Evolutionary conservation across 1,140 invertebrate species (phyloP), one percentile per base, ranked within the genome.

Genomic region (Dolichoris vasculosae): DNA sequence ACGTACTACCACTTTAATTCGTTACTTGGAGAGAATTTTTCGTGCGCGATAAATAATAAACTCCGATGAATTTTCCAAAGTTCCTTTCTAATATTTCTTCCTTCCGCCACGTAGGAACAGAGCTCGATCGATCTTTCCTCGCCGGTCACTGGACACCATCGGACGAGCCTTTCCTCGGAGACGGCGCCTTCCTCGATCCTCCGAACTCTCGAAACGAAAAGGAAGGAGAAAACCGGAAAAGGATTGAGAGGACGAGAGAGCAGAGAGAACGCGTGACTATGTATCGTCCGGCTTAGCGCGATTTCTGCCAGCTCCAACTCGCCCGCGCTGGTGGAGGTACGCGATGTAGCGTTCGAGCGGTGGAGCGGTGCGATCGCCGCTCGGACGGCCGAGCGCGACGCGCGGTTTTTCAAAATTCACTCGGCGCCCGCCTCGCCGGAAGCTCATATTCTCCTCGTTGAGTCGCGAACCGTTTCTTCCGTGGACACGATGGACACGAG

Each of bases 321-420:
- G 17, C 23, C 38, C 69, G 13, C 23, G 71, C 30, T 15, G 6
- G 0, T 30, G 85, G 82, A 55, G 64, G 80, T 86, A 87, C 78
- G 85, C 85, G 81, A 71, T 48, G 76, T 82, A 83, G 43, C 81
- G 51, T 59, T 85, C 78, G 48, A 84, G 76, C 63, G 83, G 76
- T 48, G 78, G 78, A 38, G 82, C 83, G 75, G 84, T 69, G 38
- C 82, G 81, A 73, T 82, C 85, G 59, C 80, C 85, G n/a, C 85
- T 78, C 71, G 75, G 85, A 20, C 76, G 81, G 4, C 85, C 85
- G 26, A 86, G 85, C 30, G 81, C 85, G 64, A 77, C 85, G 85
- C 85, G 85, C 85, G 77, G 30, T 75, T 86, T 83, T 86, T 86
- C 82, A 48, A 86, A 85, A 77, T 86, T 80, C 48, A 46, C 85